Evolutionary conservation across 1,140 invertebrate species (phyloP).

Genomic region (Ctenoplectra terminalis): DNA sequence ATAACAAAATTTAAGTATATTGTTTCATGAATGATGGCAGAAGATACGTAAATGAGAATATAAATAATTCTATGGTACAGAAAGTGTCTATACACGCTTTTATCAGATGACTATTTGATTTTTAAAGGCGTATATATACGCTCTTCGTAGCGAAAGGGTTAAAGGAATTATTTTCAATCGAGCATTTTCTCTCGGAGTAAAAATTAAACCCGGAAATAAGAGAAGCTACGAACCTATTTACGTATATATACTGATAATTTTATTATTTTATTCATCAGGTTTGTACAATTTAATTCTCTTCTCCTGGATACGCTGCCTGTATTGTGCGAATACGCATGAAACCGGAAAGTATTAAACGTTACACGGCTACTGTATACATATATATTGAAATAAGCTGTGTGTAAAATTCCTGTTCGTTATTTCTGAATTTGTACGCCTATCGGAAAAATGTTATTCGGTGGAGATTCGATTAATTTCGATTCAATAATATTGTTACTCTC

Average conservation of each 20-base stretch:
- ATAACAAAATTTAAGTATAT: no score
- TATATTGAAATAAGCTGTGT: neutral
- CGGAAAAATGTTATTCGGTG: neutral
- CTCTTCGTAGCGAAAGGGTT: no score
- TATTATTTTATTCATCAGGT: neutral
- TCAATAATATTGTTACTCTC: slow-evolving; percentile 1
- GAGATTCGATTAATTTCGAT: slow-evolving; percentile 15
- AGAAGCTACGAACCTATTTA: neutral
- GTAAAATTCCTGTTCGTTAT: neutral
- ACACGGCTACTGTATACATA: no score
- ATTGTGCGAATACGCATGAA: neutral
- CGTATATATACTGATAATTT: neutral
- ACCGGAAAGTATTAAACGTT: neutral
- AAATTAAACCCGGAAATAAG: neutral
- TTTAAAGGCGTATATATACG: no score
- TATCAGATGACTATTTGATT: no score
- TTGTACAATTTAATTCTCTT: no score
- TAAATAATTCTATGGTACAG: no score
- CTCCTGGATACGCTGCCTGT: neutral
- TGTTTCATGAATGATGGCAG: no score
- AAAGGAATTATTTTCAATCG: no score
- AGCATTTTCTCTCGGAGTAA: neutral
- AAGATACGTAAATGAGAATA: no score
- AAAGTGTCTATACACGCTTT: no score
- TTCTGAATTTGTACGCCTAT: no score